Percentiles rank a stretch among this genome's conserved stretches.
Evolutionary conservation across 37 sponge, comb jelly and placozoan species (phyloP).

Genomic region (Spongia lamella): DNA sequence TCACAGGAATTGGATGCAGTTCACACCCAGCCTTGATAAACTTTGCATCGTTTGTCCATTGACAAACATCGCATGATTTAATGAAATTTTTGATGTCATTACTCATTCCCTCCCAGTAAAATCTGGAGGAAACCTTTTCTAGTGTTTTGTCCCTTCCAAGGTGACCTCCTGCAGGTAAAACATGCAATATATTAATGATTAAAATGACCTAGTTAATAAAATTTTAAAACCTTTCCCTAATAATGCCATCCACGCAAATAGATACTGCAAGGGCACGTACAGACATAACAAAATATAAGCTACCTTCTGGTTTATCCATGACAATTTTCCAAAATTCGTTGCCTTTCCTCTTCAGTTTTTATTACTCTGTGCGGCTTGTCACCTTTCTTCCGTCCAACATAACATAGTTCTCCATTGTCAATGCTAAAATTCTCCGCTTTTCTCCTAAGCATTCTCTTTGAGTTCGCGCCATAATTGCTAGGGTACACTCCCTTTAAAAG

Average conservation of each 20-base stretch:
- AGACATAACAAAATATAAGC: too few species aligned
- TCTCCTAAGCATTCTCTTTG: too few species aligned
- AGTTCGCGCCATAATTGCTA: too few species aligned
- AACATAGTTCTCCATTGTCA: constrained; percentile 19
- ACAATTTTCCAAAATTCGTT: constrained; percentile 12
- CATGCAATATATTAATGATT: too few species aligned
- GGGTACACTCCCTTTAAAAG: too few species aligned
- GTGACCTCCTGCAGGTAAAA: constrained; percentile 25
- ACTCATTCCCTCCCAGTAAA: too few species aligned
- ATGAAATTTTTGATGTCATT: too few species aligned
- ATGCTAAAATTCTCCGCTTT: constrained; percentile 19
- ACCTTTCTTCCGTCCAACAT: constrained; percentile 1
- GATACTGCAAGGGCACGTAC: too few species aligned
- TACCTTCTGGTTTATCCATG: constrained; percentile 12
- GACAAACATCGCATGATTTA: constrained; percentile 23
- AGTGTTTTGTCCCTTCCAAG: constrained; percentile 22
- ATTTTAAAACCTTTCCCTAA: too few species aligned
- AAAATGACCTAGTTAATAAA: too few species aligned
- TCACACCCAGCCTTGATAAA: constrained; percentile 13
- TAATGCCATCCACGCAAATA: too few species aligned
- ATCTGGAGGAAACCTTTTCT: too few species aligned
- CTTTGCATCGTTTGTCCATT: constrained; percentile 25
- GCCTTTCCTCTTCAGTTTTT: constrained; percentile 11
- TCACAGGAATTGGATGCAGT: constrained; percentile 35
- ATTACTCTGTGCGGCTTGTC: background rate